Evolutionary conservation across 1,140 invertebrate species (phyloP).

Genomic region (Cyrtorhinus lividipennis): DNA sequence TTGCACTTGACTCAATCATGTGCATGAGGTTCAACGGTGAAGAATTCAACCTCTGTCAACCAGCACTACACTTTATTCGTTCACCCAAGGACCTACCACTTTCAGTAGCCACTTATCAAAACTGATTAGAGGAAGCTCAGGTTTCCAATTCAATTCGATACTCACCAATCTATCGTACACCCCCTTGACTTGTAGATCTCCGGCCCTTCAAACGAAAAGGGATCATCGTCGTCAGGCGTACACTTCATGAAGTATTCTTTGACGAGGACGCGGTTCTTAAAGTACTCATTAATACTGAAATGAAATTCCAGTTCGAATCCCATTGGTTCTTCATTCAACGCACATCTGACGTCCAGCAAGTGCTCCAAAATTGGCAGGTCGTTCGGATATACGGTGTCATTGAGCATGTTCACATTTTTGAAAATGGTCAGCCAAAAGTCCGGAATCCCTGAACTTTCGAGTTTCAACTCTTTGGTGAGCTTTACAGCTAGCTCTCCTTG

Average conservation of each 20-base stretch:
- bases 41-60: no score
- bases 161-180: constrained; percentile 83
- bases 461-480: constrained; percentile 1
- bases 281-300: constrained; percentile 91
- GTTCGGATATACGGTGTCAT: constrained; percentile 84
- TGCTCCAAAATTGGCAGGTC: constrained; percentile 90
- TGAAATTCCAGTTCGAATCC: constrained; percentile 88
- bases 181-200: constrained; percentile 91
- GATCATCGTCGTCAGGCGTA: constrained; percentile 74
- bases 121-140: no score
- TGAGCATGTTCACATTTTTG: constrained; percentile 78
- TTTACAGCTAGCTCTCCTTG: not conserved
- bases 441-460: constrained; percentile 63
- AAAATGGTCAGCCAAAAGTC: constrained; percentile 96
- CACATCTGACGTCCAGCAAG: constrained; percentile 87
- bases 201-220: constrained; percentile 93
- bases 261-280: constrained; percentile 80
- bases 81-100: no score
- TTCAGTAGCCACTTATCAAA: no score
- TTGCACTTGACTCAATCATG: no score
- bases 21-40: no score
- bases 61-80: no score
- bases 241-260: constrained; percentile 94
- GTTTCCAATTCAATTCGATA: no score
- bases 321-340: constrained; percentile 53